Base-by-base conservation (phyloP, 2,888 invertebrate species). In the Sminthurinus aureus region DNA sequence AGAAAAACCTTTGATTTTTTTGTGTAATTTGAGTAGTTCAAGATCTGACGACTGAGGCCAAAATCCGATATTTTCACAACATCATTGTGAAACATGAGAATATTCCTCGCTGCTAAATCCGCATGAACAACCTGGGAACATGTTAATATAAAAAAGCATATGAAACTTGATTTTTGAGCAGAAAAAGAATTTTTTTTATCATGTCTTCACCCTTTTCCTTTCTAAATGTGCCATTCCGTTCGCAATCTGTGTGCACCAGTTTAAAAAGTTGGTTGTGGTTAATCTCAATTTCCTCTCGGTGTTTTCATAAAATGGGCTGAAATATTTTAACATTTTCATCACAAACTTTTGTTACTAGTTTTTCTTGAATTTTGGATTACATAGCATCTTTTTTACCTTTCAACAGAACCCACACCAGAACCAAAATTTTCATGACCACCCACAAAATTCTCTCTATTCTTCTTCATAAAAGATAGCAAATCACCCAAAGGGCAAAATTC, bases 31-130 rank as follows among this genome's bases (percentile, higher is more conserved):
- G 71, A 20, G 24, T 71, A 71, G 9, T 24, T 24, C 20, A 22
- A 22, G 24, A 71, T 20, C 8, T 20, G 71, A 71, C 22, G 20
- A 8, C 22, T 22, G 13, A 71, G 71, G 6, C 71, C 71, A 71
- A 71, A 71, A 22, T 71, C 71, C 71, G 71, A 71, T 20, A 71
- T 71, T 22, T 71, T 71, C 12, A 71, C 24, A 6, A n/a, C 24
- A 71, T 71, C 22, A 18, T 22, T 12, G 6, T 71, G 11, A 22
- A 71, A 71, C 4, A 71, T 8, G 8, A 71, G 24, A 6, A 71
- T 20, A 22, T 71, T 71, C 22, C 71, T 3, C 11, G 71, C 3
- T 22, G n/a, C n/a, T n/a, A n/a, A n/a, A n/a, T n/a, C n/a, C n/a
- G n/a, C n/a, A n/a, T n/a, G n/a, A n/a, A n/a, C n/a, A n/a, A n/a